Evolutionary conservation across 1,140 invertebrate species (phyloP), one percentile per base, ranked within the genome.

Genomic region (Drosophila simulans): DNA sequence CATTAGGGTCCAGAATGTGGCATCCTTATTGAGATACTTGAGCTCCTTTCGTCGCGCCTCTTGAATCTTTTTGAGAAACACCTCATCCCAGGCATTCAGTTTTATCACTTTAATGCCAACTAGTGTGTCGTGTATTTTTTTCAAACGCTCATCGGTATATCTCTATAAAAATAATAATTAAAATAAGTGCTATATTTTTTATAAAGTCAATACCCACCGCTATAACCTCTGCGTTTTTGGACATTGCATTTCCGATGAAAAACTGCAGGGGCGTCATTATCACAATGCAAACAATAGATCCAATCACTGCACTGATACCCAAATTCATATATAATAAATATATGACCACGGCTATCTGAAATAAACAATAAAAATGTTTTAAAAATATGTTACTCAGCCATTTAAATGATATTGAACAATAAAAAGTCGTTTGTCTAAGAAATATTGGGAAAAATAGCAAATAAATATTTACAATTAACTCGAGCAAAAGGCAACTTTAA

Each of bases 31-130:
- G 10, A 98, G 92, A 64, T 94, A 93, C 75, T 94, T 94, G 4
- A 97, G 89, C 92, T 98, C 97, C 60, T 95, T 94, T 72, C 95
- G 92, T 56, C 97, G 93, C 1, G 95, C 93, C 45, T 93, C 91
- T 52, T 94, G 92, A 74, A 97, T 95, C 78, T 94, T 94, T 62
- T 95, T 92, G 17, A 94, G 93, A 83, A 97, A 97, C 1, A 95
- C 93, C 39, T 94, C 93, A 92, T 97, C 97, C 97, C 97, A 97
- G 12, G 95, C 96, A 85, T 96, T 95, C 4, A 98, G 93, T 85
- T 98, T 98, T 11, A 98, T 94, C 4, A 97, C 93, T 91, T 95
- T 95, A 15, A 97, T 97, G 5, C 96, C 96, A 88, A 97, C 95
- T 31, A 98, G 92, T 49, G 97, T 94, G 92, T 97, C 97, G 63